Base-by-base conservation (phyloP, 2,888 invertebrate genomes). In the Bimastos eiseni region DNA sequence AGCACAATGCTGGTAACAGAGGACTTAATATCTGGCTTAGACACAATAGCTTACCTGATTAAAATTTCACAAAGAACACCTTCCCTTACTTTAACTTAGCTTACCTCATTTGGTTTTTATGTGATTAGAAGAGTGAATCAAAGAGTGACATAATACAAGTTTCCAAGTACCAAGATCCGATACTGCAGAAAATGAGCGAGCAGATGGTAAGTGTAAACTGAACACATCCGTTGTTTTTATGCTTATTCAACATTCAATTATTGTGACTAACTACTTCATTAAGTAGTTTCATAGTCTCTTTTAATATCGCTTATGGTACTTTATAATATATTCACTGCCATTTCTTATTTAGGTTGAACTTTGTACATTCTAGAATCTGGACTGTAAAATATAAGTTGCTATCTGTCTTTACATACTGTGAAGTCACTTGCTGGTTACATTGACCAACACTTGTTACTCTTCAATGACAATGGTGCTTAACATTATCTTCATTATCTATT, bases 101-200 rank as follows among this genome's bases (percentile, higher is more conserved):
- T 5, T 44, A n/a, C 30, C 13, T n/a, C 70, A 70, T 70, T 70
- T 34, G 86, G 34, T 17, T 36, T 86, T 86, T 86, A 11, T 86
- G 34, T 36, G 3, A 86, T 36, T 37, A 86, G 86, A 17, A 86
- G 17, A 36, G 6, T 24, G 86, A 36, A 86, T 17, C 34, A 37
- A 37, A 34, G 17, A 86, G 19, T 86, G 86, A 36, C 5, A 33
- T 17, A 0, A 36, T 17, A 36, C 86, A 34, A 37, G 36, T 86
- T 86, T 36, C 86, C 36, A 86, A 86, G 37, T 86, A 86, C 86
- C 36, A 86, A 34, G 86, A 86, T 34, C 86, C 86, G 13, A 37
- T 36, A 0, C 86, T 86, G 86, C 86, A 86, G 86, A 33, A 86
- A 36, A 86, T 86, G 86, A 86, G 86, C 86, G 86, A 86, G 37